These are phyloP conservation scores for Oscheius sp. DNA, from an alignment of 2,888 invertebrate species.

Conservation along the genomic window DNA sequence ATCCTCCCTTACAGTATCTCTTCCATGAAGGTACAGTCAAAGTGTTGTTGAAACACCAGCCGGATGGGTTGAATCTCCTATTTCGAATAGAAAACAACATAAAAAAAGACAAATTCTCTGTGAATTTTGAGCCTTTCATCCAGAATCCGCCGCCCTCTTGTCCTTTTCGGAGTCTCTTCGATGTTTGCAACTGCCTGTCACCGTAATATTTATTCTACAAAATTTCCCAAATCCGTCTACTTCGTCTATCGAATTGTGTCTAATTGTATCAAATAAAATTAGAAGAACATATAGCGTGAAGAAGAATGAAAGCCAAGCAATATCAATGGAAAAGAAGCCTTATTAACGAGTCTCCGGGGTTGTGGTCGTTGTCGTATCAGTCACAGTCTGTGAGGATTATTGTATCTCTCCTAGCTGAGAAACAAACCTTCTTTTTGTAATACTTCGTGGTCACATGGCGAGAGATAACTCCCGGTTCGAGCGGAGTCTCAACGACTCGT, in stretches of 20 bases:
- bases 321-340: background rate
- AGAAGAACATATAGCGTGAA: too few relatives aligned
- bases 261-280: too few relatives aligned
- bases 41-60: background rate
- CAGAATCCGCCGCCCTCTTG: background rate
- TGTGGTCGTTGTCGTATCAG: constrained; percentile 62
- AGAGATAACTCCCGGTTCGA: constrained; percentile 66
- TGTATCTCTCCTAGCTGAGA: too few relatives aligned
- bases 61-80: background rate
- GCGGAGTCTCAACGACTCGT: constrained; percentile 61
- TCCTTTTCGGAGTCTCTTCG: background rate
- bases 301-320: background rate
- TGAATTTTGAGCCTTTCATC: background rate
- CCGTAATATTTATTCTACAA: too few relatives aligned
- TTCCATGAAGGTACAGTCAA: background rate
- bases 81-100: background rate
- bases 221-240: too few relatives aligned
- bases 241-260: too few relatives aligned
- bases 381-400: too few relatives aligned
- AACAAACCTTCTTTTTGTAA: constrained; percentile 70
- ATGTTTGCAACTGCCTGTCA: background rate
- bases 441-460: constrained; percentile 69
- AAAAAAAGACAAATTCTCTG: background rate
- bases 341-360: constrained; percentile 30
- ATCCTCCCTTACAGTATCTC: background rate